Conservation (phyloP, 2,888 invertebrate genomes). For the Nymphalis c-album region DNA sequence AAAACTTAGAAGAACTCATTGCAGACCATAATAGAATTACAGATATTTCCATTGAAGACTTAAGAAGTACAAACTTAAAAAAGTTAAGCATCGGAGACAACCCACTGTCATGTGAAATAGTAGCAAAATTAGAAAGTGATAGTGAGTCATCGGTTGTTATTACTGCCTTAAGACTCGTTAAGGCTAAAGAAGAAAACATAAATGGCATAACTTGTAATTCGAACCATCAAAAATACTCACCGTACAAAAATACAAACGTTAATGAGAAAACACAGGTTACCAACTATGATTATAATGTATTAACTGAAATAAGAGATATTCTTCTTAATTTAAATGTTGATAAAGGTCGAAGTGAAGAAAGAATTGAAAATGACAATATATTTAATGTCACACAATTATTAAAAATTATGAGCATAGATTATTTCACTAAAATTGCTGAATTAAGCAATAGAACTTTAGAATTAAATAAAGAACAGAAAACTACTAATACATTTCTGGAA, state of each 20-base stretch:
- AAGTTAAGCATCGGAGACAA: constrained; percentile 65
- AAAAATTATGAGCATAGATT: constrained; percentile 5
- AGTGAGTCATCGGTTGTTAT: constrained; percentile 42
- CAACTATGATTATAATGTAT: constrained; percentile 32
- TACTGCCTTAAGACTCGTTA: constrained; percentile 49
- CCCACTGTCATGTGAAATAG: constrained; percentile 57
- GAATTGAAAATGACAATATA: constrained; percentile 4
- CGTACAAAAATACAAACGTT: neutral
- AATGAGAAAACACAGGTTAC: constrained; percentile 10
- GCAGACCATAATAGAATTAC: constrained; percentile 60
- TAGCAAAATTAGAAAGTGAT: constrained; percentile 49
- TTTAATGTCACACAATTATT: neutral
- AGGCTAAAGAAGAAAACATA: constrained; percentile 47
- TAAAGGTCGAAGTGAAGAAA: neutral
- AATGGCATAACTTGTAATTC: constrained; percentile 49
- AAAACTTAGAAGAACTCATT: constrained; percentile 50
- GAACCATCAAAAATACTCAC: neutral
- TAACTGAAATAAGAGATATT: constrained; percentile 45
- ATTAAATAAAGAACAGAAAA: constrained; percentile 25
- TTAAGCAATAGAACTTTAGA: constrained; percentile 9
- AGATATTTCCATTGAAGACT: constrained; percentile 51
- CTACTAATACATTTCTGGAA: constrained; percentile 41
- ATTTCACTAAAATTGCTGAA: constrained; percentile 1
- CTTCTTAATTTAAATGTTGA: constrained; percentile 38
- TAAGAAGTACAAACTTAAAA: constrained; percentile 48